Conservation (phyloP, 30 jellyfish, hydroid and myxozoan species). For the Pelagia noctiluca region DNA sequence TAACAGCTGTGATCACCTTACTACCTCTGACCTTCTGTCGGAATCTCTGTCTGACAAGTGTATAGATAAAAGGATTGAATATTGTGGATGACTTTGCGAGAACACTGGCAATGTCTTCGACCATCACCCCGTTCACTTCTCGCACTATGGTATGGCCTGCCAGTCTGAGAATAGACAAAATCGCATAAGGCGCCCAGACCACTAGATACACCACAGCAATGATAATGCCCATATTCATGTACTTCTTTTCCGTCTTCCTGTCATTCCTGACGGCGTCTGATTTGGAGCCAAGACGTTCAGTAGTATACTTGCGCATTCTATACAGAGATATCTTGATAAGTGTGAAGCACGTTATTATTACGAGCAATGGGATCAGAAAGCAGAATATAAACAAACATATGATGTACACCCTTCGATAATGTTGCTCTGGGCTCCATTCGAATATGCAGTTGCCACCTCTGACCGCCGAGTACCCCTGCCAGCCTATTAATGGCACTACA, state of each 20-base stretch:
- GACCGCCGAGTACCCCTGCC: neutral
- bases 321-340: neutral
- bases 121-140: too few relatives aligned
- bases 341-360: neutral
- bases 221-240: neutral
- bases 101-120: too few relatives aligned
- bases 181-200: neutral
- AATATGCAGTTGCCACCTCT: neutral
- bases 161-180: neutral
- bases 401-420: neutral
- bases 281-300: neutral
- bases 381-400: neutral
- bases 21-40: too few relatives aligned
- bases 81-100: too few relatives aligned
- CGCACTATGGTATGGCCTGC: too few relatives aligned
- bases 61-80: too few relatives aligned
- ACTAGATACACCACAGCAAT: neutral
- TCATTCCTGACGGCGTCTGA: neutral
- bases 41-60: too few relatives aligned
- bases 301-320: neutral
- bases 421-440: neutral
- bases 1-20: too few relatives aligned
- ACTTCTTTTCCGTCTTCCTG: neutral
- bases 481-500: neutral
- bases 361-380: neutral